A percentile compares a stretch with the other conserved stretches of the same genome.
Conservation (phyloP, 2,113 vertebrate genomes). For the Nothobranchius kuhntae region DNA sequence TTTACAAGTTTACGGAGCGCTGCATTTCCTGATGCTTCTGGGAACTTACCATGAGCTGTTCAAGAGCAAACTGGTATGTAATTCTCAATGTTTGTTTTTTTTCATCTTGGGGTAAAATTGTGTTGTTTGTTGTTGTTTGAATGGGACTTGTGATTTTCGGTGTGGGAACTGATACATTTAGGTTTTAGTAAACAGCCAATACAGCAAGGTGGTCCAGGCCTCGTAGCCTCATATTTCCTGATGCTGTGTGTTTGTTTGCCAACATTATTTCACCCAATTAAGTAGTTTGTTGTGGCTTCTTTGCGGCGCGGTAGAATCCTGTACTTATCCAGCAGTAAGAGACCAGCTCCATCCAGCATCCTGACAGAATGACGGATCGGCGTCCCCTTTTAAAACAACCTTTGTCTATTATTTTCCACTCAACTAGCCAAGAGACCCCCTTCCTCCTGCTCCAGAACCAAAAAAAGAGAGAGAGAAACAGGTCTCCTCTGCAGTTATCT, state of each 20-base stretch:
- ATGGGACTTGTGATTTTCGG: background rate
- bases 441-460: conserved; percentile 41
- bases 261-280: conserved; percentile 57
- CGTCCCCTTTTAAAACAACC: conserved; percentile 70
- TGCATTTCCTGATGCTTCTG: conserved; percentile 84
- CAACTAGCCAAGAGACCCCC: conserved; percentile 62
- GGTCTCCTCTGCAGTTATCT: conserved; percentile 77
- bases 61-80: conserved; percentile 80
- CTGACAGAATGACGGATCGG: conserved; percentile 71
- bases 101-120: background rate
- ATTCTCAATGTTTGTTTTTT: background rate
- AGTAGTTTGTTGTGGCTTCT: conserved; percentile 59
- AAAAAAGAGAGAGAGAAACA: conserved; percentile 39
- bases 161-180: background rate
- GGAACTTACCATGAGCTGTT: conserved; percentile 83
- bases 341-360: conserved; percentile 57
- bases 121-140: background rate
- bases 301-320: conserved; percentile 42
- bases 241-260: conserved; percentile 49
- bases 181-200: conserved; percentile 28
- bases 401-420: conserved; percentile 81
- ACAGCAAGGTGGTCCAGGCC: conserved; percentile 31
- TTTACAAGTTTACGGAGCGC: conserved; percentile 76
- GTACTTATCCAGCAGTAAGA: conserved; percentile 64
- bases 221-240: conserved; percentile 26